Base-by-base conservation (phyloP, 2,797 vertebrate genomes). In the Eleutherodactylus coqui region DNA sequence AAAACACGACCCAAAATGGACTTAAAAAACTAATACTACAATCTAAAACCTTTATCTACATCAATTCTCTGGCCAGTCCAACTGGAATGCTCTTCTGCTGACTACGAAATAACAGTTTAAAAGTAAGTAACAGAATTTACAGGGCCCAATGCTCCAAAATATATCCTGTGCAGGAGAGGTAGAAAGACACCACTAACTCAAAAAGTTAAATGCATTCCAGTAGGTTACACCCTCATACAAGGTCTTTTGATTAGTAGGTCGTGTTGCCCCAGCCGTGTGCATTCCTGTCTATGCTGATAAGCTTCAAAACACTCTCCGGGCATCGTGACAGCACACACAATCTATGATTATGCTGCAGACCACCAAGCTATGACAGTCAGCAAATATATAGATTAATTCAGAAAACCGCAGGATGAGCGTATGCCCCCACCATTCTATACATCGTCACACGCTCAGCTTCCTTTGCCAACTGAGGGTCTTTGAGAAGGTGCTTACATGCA, bases 191-290 rank as follows among this genome's bases (percentile, higher is more conserved):
- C 0, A 21, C 51, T 17, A 14, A 14, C 8, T 4, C 6, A 13
- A 70, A 70, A 70, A 70, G 36, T 70, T 21, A n/a, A 70, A n/a
- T 3, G 21, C n/a, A 21, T 70, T 70, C 38, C 38, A 70, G 67
- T 43, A 43, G 38, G 67, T 41, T 70, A 4, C 67, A 70, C 21
- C 36, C 36, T 70, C 38, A 70, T 41, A 43, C 62, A 70, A 70
- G 67, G 62, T 67, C 62, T 67, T 67, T 34, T 34, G 32, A 34
- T 67, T 67, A 32, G 32, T 67, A 67, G 62, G 67, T 70, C 67
- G 67, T 70, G 67, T 70, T 70, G 67, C 67, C 67, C 67, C 67
- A 70, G 67, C 67, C 67, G 67, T 70, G 67, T 70, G 67, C 67
- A 70, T 70, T 70, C 67, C 67, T 70, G 67, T 70, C 67, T 70